A percentile compares a stretch with the other conserved stretches of the same genome.
These are phyloP conservation scores for Meriones psammophilus DNA, from an alignment of 2,797 vertebrate species.

Conservation along the genomic window DNA sequence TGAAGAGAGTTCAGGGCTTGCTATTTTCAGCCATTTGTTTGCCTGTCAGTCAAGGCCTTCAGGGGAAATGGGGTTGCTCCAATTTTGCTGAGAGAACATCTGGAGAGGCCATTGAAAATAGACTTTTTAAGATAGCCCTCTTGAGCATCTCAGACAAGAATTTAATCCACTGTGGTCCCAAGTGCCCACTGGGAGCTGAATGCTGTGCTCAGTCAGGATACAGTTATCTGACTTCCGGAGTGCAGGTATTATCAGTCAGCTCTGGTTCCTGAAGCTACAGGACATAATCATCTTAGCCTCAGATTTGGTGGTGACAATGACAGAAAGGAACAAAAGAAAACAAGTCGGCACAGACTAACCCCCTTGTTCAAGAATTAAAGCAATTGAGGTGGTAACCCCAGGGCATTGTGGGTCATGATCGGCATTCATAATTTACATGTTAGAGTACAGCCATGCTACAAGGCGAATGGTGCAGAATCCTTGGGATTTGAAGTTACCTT, in stretches of 20 bases:
- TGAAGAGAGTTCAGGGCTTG: neutral
- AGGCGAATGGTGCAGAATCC: neutral
- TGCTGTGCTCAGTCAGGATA: neutral
- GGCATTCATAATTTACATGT: neutral
- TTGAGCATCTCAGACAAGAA: neutral
- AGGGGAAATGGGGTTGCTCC: neutral
- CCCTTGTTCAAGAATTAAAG: neutral
- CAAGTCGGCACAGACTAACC: neutral
- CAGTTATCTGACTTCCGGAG: neutral
- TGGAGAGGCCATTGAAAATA: neutral
- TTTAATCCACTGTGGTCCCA: neutral
- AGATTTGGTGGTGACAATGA: neutral
- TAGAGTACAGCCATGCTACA: neutral
- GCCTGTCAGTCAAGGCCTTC: neutral
- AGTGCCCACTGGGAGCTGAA: neutral
- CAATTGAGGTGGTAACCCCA: neutral
- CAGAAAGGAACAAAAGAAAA: constrained; percentile 1
- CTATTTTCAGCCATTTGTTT: neutral
- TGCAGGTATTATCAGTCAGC: constrained; percentile 24
- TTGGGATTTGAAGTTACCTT: constrained; percentile 4
- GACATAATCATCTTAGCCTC: constrained; percentile 31
- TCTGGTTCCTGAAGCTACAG: neutral
- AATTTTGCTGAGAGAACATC: constrained; percentile 9
- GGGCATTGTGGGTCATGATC: neutral
- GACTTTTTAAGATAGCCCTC: neutral